Evolutionary conservation across 2,797 vertebrate species (phyloP), one percentile per base, ranked within the genome.

Genomic region (Odontamblyopus lacepedii): DNA sequence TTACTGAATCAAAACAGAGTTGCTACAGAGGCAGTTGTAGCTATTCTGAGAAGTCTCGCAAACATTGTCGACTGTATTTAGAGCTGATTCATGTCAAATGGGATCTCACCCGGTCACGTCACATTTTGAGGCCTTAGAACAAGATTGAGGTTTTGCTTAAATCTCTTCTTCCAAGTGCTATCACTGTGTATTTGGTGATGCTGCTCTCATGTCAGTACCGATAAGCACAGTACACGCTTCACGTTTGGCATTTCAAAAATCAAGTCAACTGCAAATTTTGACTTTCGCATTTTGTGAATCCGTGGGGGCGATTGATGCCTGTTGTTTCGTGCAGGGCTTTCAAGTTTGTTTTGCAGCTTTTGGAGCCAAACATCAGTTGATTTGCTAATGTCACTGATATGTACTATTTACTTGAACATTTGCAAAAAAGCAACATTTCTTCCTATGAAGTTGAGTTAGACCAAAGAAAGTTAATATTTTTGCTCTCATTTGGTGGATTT

Each of bases 1-100:
- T 86, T 87, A 89, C 90, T 87, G 81, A 90, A 87, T 87, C 74
- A 81, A 75, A 67, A 77, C 85, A 60, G 69, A 78, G 85, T 85
- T 72, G 79, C 69, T 81, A 79, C 77, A 69, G 76, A 79, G 77
- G 64, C 48, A 78, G 75, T 50, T 75, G 72, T 56, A 60, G 61
- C 78, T 89, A 61, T 79, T 84, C 70, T 12, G n/a, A 79, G 76
- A 76, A 50, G 74, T 79, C 71, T 66, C 30, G 68, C 62, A 75
- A 72, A 75, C 74, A 15, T 63, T 53, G 48, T 83, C 77, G 82
- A 56, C 70, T 75, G 76, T 67, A 72, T 85, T 88, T 78, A 77
- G 71, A 84, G 79, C 78, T 74, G 78, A 89, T 85, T 89, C 83
- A 83, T 85, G 86, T 84, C 84, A 88, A 85, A 79, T 38, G 73